phyloP scores from a whole-genome alignment of 2,888 invertebrate species.

The Calameuta idolon region DNA sequence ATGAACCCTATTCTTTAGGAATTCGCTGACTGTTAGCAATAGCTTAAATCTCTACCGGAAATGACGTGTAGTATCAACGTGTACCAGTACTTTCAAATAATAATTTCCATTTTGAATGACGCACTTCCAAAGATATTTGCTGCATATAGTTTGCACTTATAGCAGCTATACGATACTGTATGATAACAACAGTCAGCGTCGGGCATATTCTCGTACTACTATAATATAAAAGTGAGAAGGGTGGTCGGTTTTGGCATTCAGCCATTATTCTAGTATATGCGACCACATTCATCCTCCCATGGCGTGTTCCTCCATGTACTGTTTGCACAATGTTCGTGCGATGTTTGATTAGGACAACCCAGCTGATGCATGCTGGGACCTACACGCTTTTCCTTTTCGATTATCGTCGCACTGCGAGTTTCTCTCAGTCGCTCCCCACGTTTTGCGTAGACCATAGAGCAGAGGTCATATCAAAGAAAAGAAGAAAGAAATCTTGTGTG shows the following conservation, averaged over 20 bases:
- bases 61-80: not conserved
- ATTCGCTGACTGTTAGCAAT: not conserved
- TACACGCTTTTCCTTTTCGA: slow-evolving; percentile 29
- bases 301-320: slow-evolving; percentile 40
- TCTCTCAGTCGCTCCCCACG: slow-evolving; percentile 6
- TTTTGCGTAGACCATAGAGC: not conserved
- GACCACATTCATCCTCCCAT: slow-evolving; percentile 37
- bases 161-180: not conserved
- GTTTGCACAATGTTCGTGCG: slow-evolving; percentile 54
- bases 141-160: not conserved
- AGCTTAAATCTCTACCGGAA: not conserved
- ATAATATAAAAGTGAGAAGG: not conserved
- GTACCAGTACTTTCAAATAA: not conserved
- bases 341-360: slow-evolving; percentile 64
- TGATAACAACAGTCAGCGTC: not conserved
- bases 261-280: slow-evolving; percentile 1
- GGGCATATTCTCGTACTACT: not conserved
- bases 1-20: not conserved
- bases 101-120: not conserved
- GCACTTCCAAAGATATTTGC: not conserved
- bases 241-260: slow-evolving; percentile 33
- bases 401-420: slow-evolving; percentile 25
- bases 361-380: slow-evolving; percentile 53
- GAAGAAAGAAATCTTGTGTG: not conserved
- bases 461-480: not conserved